These are phyloP conservation scores for Sinotaia quadrata DNA, from an alignment of 2,888 invertebrate species.

Conservation along the genomic window DNA sequence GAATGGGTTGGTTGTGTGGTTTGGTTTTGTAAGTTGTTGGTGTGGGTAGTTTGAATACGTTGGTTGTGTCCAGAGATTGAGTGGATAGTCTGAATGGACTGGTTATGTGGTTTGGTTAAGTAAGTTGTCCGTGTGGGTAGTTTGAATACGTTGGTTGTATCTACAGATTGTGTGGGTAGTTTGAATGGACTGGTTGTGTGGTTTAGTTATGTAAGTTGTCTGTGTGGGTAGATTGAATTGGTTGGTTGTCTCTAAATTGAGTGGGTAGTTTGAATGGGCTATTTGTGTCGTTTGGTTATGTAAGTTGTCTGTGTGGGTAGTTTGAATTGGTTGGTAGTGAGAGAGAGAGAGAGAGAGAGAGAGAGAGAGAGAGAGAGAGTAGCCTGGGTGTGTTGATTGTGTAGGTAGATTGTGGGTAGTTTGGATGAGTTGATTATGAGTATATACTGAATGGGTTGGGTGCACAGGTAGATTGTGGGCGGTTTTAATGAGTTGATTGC, in stretches of 20 bases:
- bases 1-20: no score
- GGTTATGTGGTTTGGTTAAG: no score
- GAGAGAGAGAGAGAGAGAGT: not conserved
- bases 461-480: no score
- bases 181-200: no score
- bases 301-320: not conserved
- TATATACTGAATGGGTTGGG: no score
- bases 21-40: not conserved
- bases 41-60: not conserved
- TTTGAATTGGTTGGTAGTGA: constrained; percentile 1
- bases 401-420: no score
- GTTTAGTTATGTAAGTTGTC: not conserved
- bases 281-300: no score
- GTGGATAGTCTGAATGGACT: no score
- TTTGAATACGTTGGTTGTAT: not conserved
- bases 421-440: no score
- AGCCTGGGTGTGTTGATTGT: no score
- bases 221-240: not conserved
- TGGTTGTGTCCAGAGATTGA: not conserved
- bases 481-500: no score
- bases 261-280: no score
- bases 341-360: constrained; percentile 21
- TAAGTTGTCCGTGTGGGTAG: not conserved
- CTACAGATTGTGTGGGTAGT: not conserved
- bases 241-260: not conserved